Conservation (phyloP, 2,113 vertebrate species). For the Ceratotherium simum region DNA sequence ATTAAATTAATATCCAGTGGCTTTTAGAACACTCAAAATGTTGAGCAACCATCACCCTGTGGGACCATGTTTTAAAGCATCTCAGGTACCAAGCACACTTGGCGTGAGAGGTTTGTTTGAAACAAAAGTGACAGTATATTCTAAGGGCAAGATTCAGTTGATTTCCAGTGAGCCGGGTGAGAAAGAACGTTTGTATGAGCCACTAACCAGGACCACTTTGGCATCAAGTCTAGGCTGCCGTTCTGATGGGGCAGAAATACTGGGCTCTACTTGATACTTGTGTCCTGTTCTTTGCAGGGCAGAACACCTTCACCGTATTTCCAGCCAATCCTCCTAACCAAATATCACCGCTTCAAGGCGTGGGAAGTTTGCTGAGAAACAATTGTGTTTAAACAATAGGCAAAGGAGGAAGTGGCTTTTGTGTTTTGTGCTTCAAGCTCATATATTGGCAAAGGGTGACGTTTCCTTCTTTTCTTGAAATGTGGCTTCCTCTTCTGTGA, state of each 20-base stretch:
- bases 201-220: background rate
- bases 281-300: no score
- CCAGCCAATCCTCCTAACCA: background rate
- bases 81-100: background rate
- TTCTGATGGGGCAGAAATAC: background rate
- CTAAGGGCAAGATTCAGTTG: background rate
- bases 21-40: background rate
- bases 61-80: background rate
- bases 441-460: background rate
- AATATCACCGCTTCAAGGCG: background rate
- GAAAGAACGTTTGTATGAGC: background rate
- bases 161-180: background rate
- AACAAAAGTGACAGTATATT: background rate
- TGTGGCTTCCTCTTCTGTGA: conserved; percentile 48
- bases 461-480: conserved; percentile 11
- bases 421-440: background rate
- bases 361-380: background rate
- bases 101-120: background rate
- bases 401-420: background rate
- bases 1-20: background rate
- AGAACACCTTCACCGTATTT: background rate
- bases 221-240: no score
- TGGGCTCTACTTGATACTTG: background rate
- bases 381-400: no score
- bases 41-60: no score